Evolutionary conservation across 2,113 vertebrate genomes (phyloP), one percentile per base, ranked within the genome.

Genomic region (Myanophis thanlyinensis): DNA sequence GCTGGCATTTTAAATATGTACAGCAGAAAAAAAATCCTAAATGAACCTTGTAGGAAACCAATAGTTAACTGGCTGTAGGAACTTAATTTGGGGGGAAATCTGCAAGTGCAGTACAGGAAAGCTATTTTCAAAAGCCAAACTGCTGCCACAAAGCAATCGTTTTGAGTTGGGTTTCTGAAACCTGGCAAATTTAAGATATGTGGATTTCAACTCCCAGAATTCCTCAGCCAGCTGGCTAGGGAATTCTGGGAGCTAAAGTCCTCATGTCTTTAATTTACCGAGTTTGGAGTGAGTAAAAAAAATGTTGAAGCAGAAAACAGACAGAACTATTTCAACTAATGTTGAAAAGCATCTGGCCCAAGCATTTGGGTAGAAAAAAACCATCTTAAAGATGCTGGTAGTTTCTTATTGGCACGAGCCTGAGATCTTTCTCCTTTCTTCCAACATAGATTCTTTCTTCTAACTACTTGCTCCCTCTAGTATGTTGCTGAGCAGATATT

Each of bases 1-100:
- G 9, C 62, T 67, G 90, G 1, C 44, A 56, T 91, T 93, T 80
- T 85, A 47, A 89, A 49, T 22, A 44, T 87, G 15, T 4, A 25
- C 2, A 1, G 0, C 84, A 89, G 40, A 92, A 95, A 94, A 93
- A 95, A 94, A 90, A 8, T 40, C 95, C 59, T 92, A 93, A 93
- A 91, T 90, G 52, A 85, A 5, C 85, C 87, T 85, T 27, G 13
- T 12, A 90, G 86, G 25, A 95, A 84, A 30, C 90, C 22, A 73
- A 3, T 89, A 25, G 84, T 91, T 92, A 88, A 92, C 52, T 62
- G 1, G 11, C 49, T 90, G 53, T 92, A 23, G 62, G 30, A 47
- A 53, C 35, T 35, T 88, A 52, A 9, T 88, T 86, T 92, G 49
- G 47, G 46, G 49, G 93, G 5, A 91, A 94, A n/a, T 8, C 0